Evolutionary conservation across 2,888 invertebrate species (phyloP).

Genomic region (Hydropsyche betteni): DNA sequence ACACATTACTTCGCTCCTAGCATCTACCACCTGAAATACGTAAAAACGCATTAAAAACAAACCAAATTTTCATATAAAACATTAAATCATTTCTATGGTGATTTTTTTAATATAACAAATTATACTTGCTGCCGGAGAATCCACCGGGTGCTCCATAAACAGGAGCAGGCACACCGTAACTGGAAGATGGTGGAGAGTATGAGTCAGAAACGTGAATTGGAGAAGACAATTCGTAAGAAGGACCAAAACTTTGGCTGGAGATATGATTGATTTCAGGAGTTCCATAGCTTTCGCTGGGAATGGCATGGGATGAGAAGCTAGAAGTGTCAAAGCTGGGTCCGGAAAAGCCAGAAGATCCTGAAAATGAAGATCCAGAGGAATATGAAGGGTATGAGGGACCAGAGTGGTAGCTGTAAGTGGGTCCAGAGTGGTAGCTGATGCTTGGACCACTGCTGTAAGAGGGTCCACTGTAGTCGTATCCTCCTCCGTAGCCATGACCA

Average conservation of each 20-base stretch:
- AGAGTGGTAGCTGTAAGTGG: constrained; percentile 3
- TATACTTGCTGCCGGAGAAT: constrained; percentile 23
- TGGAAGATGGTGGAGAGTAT: constrained; percentile 41
- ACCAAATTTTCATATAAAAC: not conserved
- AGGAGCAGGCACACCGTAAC: constrained; percentile 41
- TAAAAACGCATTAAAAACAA: constrained; percentile 5
- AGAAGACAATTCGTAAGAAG: not conserved
- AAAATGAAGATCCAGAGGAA: not conserved
- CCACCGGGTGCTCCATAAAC: constrained; percentile 38
- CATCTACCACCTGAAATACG: constrained; percentile 28
- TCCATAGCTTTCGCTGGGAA: not conserved
- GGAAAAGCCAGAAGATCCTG: not conserved
- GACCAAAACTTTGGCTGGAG: no score
- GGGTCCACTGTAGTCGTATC: constrained; percentile 39
- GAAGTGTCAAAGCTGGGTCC: not conserved
- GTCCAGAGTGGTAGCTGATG: constrained; percentile 33
- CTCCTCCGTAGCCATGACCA: constrained; percentile 27
- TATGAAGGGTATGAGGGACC: not conserved
- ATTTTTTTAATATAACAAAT: not conserved
- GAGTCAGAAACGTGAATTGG: not conserved
- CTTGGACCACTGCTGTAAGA: not conserved
- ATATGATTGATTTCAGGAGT: not conserved
- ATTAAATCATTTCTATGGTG: not conserved
- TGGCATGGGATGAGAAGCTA: not conserved
- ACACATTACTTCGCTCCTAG: not conserved